Percentiles rank a stretch among this genome's conserved stretches.
Evolutionary conservation across 2,113 vertebrate species (phyloP).

Genomic region (Tympanuchus pallidicinctus): DNA sequence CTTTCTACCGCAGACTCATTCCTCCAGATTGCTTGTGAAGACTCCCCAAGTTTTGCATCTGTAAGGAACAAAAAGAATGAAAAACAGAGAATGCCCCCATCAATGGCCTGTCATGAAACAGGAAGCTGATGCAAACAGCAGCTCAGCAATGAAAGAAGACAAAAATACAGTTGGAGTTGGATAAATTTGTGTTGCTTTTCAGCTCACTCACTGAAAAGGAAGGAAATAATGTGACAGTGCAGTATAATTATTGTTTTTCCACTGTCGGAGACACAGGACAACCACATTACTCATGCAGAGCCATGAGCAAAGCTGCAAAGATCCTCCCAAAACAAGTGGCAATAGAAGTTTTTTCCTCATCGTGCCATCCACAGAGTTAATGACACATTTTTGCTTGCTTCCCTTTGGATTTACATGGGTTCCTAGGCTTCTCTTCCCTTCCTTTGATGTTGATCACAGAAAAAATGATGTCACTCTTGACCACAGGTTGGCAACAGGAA

Average conservation of each 20-base stretch:
- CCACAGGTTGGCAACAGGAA: conserved; percentile 6
- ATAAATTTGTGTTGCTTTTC: conserved; percentile 31
- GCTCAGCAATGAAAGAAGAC: background rate
- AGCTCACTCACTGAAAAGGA: background rate
- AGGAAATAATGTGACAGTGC: conserved; percentile 28
- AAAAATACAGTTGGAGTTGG: conserved; percentile 20
- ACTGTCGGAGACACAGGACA: background rate
- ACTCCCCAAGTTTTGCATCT: conserved; percentile 17
- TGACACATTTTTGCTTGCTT: conserved; percentile 56
- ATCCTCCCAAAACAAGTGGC: conserved; percentile 32
- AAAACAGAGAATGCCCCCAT: conserved; percentile 48
- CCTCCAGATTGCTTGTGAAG: conserved; percentile 17
- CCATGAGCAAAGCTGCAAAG: conserved; percentile 26
- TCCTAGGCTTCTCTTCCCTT: conserved; percentile 35
- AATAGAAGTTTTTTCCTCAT: background rate
- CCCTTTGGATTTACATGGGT: conserved; percentile 38
- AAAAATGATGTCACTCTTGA: conserved; percentile 52
- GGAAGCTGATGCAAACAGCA: background rate
- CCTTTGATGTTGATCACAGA: conserved; percentile 47
- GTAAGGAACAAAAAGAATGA: conserved; percentile 38
- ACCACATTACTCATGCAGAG: conserved; percentile 14
- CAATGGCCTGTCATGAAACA: background rate
- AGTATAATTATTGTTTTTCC: conserved; percentile 46
- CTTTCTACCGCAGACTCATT: conserved; percentile 40
- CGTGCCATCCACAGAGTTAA: background rate